Percentiles rank a stretch among this genome's conserved stretches.
Conservation (phyloP, 2,888 invertebrate genomes). For the Hoplodrina blanda region DNA sequence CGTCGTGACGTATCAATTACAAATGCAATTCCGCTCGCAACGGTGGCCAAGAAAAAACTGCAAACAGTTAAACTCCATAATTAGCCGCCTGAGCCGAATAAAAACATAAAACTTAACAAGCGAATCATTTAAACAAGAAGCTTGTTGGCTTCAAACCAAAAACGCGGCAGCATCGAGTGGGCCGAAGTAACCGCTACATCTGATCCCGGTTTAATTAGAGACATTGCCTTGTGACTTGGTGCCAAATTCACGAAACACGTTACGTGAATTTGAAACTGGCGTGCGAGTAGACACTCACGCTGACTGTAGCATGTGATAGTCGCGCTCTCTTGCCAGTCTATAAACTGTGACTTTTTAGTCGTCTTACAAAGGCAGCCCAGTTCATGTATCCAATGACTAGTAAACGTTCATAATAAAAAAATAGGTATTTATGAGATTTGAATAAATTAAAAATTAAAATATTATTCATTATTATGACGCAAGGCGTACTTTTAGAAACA, state of each 20-base stretch:
- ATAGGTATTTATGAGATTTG: too few relatives aligned
- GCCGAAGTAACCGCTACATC: constrained; percentile 75
- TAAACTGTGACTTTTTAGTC: too few relatives aligned
- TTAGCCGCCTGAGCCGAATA: constrained; percentile 64
- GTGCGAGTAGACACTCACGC: constrained; percentile 44
- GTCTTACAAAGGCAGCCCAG: too few relatives aligned
- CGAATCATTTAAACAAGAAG: constrained; percentile 82
- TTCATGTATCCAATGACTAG: too few relatives aligned
- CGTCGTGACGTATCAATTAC: constrained; percentile 54
- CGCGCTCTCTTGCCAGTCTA: not conserved
- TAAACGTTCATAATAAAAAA: too few relatives aligned
- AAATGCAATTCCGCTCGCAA: constrained; percentile 44
- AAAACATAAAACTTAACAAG: constrained; percentile 80
- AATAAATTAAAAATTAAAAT: too few relatives aligned
- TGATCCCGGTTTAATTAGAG: constrained; percentile 86
- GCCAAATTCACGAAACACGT: constrained; percentile 72
- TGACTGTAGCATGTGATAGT: constrained; percentile 18
- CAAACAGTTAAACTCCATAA: constrained; percentile 61
- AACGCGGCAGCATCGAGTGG: constrained; percentile 74
- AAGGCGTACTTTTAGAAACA: too few relatives aligned
- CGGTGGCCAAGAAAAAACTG: constrained; percentile 35
- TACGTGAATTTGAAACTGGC: constrained; percentile 65
- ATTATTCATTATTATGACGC: too few relatives aligned
- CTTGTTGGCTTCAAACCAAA: constrained; percentile 85
- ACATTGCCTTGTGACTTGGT: constrained; percentile 72